These are phyloP conservation scores for Tauraco hartlaubi DNA, from an alignment of 2,797 vertebrate species.

Conservation along the genomic window DNA sequence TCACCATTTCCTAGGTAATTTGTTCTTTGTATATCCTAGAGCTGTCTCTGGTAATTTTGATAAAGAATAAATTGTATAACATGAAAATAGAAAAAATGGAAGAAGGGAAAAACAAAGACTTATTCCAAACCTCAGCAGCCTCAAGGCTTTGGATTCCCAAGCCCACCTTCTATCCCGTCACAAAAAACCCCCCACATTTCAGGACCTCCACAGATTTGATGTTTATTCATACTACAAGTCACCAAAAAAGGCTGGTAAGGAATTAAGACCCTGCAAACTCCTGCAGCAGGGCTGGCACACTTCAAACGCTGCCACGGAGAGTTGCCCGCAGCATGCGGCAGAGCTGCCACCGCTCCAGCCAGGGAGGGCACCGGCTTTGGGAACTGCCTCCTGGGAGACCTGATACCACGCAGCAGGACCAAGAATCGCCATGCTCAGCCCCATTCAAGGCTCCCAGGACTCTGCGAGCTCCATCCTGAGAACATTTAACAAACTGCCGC, in stretches of 20 bases:
- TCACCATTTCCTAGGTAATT: neutral
- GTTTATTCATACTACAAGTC: neutral
- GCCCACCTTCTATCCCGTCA: neutral
- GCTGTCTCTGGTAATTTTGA: neutral
- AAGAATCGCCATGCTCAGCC: accelerated
- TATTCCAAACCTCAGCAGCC: neutral
- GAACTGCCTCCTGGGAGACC: neutral
- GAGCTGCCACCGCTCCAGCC: neutral
- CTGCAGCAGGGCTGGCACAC: neutral
- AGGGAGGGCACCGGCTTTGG: accelerated
- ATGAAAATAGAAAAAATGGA: accelerated
- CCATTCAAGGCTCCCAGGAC: neutral
- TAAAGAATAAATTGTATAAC: neutral
- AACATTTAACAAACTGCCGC: neutral
- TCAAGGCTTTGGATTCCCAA: neutral
- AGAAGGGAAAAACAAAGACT: neutral
- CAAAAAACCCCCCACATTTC: neutral
- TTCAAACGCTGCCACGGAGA: neutral
- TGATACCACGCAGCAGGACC: accelerated
- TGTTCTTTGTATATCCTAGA: neutral
- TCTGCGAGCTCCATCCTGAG: accelerated
- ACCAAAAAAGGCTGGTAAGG: neutral
- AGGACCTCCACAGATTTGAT: neutral
- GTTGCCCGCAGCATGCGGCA: neutral
- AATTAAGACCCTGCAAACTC: accelerated